A percentile compares a stretch with the other conserved stretches of the same genome.
These are phyloP conservation scores for Melanophora roralis DNA, from an alignment of 2,888 invertebrate genomes.

Conservation along the genomic window DNA sequence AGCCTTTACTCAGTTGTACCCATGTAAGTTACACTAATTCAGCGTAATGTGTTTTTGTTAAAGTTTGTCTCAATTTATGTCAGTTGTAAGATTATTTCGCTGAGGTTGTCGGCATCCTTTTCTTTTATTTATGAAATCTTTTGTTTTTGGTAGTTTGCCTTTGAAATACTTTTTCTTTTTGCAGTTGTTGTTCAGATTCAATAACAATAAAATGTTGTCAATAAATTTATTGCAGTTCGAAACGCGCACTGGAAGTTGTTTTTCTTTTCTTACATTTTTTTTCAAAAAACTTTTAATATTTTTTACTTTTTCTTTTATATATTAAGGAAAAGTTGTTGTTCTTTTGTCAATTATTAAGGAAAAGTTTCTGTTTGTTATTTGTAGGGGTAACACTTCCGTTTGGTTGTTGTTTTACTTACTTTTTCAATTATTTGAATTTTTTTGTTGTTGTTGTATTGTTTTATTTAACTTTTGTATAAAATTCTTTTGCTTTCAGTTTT, in stretches of 20 bases:
- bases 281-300: conserved; percentile 7
- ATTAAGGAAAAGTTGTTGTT: conserved; percentile 10
- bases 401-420: conserved; percentile 28
- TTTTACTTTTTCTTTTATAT: conserved; percentile 6
- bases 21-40: conserved; percentile 8
- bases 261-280: background rate
- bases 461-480: background rate
- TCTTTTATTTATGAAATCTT: background rate
- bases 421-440: conserved; percentile 50
- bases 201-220: conserved; percentile 48
- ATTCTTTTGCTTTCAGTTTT: conserved; percentile 7
- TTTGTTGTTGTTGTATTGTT: background rate
- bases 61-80: conserved; percentile 44
- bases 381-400: conserved; percentile 41
- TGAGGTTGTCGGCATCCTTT: conserved; percentile 54
- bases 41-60: background rate
- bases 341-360: conserved; percentile 43
- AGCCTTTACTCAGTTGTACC: background rate
- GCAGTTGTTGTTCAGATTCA: conserved; percentile 16
- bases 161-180: background rate
- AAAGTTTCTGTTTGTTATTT: conserved; percentile 47
- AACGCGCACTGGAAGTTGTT: conserved; percentile 51
- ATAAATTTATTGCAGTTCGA: conserved; percentile 51
- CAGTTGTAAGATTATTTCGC: conserved; percentile 58
- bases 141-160: background rate